Conservation (phyloP, 2,888 invertebrate species). For the Thelaira solivaga region DNA sequence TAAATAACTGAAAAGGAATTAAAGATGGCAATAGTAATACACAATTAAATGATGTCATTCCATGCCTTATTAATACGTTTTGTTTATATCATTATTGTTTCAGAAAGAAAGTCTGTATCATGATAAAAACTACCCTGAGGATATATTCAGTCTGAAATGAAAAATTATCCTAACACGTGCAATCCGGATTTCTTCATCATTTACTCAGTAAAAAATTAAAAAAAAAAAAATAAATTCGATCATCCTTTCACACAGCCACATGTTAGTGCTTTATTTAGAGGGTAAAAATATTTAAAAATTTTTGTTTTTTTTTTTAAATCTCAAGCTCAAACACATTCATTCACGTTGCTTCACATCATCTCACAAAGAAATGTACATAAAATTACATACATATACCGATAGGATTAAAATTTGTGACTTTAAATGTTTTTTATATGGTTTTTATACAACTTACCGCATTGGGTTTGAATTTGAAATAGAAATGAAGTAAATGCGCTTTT, state of each 20-base stretch:
- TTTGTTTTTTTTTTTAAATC: constrained; percentile 19
- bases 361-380: neutral
- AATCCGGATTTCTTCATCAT: constrained; percentile 26
- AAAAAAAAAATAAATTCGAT: neutral
- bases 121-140: constrained; percentile 44
- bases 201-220: neutral
- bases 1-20: too few species aligned
- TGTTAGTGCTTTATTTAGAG: neutral
- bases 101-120: constrained; percentile 18
- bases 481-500: constrained; percentile 50
- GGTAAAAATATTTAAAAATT: constrained; percentile 7
- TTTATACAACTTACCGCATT: constrained; percentile 41
- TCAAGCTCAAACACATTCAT: neutral
- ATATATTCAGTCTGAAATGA: neutral
- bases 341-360: neutral
- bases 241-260: neutral
- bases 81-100: constrained; percentile 1
- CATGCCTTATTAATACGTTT: neutral
- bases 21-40: constrained; percentile 14
- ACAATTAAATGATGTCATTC: neutral
- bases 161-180: constrained; percentile 49
- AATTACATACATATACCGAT: neutral
- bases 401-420: constrained; percentile 16
- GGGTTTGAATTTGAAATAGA: constrained; percentile 17
- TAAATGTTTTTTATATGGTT: constrained; percentile 33